Evolutionary conservation across 1,140 invertebrate genomes (phyloP), one percentile per base, ranked within the genome.

Genomic region (Apis dorsata): DNA sequence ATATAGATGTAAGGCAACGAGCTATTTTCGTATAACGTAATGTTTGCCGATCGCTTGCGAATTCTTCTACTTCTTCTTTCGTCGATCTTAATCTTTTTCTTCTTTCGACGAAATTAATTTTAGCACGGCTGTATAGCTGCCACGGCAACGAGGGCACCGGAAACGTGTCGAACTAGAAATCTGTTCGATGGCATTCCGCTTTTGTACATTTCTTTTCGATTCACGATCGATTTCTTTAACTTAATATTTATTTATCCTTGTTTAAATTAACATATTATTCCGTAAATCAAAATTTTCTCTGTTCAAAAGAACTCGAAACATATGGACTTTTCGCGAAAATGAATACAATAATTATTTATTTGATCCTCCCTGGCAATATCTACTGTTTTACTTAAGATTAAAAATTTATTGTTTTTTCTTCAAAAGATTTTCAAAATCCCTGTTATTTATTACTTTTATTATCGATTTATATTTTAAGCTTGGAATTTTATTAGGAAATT

Each of bases 81-180:
- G 74, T 62, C 75, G 51, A 74, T 79, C 53, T 70, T 79, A 78
- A 74, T 74, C 59, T 73, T 86, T 76, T 83, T 73, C 76, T 71
- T 71, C 51, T 53, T 70, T 74, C 76, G 76, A 57, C 71, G 60
- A 86, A 86, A 86, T 86, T 86, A 86, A 86, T 86, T 86, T 86
- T 86, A 86, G 81, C 82, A 70, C 82, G 49, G 63, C 78, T 53
- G 69, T 79, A 24, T 53, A 59, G 57, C 59, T 71, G 68, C 44
- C 51, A 49, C 74, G 44, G 84, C 28, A 63, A 77, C 84, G 65
- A 69, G 77, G 53, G 21, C 73, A 73, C 59, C 79, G 68, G 79
- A 82, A 85, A 77, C 49, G 73, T 81, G 66, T 49, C 72, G 72
- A 80, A 76, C 65, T 84, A 62, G 72, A 84, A 81, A 79, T 84